Evolutionary conservation across 2,888 invertebrate genomes (phyloP), one percentile per base, ranked within the genome.

Genomic region (Osmoderma eremita): DNA sequence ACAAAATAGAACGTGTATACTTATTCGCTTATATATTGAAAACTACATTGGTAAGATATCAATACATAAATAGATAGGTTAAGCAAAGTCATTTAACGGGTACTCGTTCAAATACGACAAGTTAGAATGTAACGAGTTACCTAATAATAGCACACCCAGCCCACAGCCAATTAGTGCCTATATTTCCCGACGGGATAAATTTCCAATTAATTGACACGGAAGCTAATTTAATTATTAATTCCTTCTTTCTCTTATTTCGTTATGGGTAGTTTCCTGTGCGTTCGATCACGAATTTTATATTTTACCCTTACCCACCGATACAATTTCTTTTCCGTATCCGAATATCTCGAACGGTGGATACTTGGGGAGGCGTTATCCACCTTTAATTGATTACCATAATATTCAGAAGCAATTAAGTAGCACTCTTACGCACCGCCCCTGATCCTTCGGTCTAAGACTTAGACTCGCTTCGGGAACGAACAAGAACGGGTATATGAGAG

Each of bases 401-500:
- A 74, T 70, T 70, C 67, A 65, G 65, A 71, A 71, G 72, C 70
- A 74, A 75, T 73, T 75, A 75, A 75, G 74, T 69, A 70, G 71
- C 67, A 72, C 74, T 75, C 71, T 73, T 58, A 71, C 71, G 73
- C 68, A 72, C 73, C 73, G 74, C 73, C 73, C 71, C 70, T 69
- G 72, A 68, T 65, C 70, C 73, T 74, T 65, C 71, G 71, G 73
- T 72, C 73, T 74, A 75, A 75, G 72, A 74, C 74, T 74, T 71
- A 66, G 73, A 72, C 63, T 63, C 51, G 64, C 41, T 20, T 53
- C 41, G 30, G 42, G 51, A 51, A n/a, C 64, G 45, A 53, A 30
- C 53, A 50, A 41, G 50, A 66, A 48, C 58, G 30, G 17, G 39
- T 64, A 53, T 22, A 64, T 30, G 30, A 45, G 24, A 30, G 30